Percentiles rank a stretch among this genome's conserved stretches.
These are phyloP conservation scores for Sebastes cheni DNA, from an alignment of 2,797 vertebrate species.

Conservation along the genomic window DNA sequence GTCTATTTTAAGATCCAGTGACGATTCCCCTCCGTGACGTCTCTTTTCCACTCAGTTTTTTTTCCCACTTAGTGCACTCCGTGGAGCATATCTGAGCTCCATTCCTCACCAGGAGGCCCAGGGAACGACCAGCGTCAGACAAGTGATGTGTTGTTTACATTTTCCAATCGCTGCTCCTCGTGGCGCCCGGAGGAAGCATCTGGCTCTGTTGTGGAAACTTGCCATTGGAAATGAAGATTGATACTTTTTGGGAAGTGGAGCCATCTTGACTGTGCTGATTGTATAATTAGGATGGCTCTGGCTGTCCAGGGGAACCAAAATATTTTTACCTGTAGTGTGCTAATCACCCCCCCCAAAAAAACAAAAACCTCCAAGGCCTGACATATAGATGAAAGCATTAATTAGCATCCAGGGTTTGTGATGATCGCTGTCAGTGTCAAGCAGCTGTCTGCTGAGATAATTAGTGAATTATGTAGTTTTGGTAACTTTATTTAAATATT, in stretches of 20 bases:
- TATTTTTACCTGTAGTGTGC: constrained; percentile 38
- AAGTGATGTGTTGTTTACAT: constrained; percentile 52
- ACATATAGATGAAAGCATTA: constrained; percentile 37
- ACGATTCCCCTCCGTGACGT: background rate
- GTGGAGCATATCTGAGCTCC: background rate
- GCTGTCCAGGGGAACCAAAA: constrained; percentile 45
- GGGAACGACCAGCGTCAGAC: constrained; percentile 23
- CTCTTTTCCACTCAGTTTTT: background rate
- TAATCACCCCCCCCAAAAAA: background rate
- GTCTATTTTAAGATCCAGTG: constrained; percentile 8
- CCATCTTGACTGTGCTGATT: constrained; percentile 62
- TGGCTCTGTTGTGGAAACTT: constrained; percentile 61
- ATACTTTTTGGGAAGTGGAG: constrained; percentile 56
- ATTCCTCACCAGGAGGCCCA: constrained; percentile 21
- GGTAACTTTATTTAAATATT: background rate
- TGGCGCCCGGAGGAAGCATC: constrained; percentile 61
- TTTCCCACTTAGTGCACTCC: background rate
- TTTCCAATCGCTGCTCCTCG: constrained; percentile 46
- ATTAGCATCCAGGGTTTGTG: constrained; percentile 33
- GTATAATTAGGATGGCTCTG: constrained; percentile 43
- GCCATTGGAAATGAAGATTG: constrained; percentile 61
- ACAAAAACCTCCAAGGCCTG: constrained; percentile 26
- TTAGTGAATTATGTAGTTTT: constrained; percentile 14
- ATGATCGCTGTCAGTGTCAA: constrained; percentile 34
- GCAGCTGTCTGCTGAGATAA: constrained; percentile 51